Conservation (phyloP, 23 tunicate species). For the Diplosoma virens region DNA sequence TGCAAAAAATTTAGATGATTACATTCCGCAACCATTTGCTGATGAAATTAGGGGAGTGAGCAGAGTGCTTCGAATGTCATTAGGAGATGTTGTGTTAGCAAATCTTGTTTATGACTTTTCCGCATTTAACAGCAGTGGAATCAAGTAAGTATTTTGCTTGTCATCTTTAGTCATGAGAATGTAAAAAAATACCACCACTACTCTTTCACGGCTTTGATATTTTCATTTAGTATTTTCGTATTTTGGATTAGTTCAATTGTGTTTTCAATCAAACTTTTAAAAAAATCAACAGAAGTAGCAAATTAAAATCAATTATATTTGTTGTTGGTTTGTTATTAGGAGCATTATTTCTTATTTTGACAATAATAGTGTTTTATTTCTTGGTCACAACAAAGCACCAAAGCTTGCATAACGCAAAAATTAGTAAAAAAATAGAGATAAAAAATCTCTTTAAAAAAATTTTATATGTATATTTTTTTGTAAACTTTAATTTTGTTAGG, state of each 20-base stretch:
- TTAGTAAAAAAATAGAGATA: too few relatives aligned
- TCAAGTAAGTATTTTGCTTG: neutral
- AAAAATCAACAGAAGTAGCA: neutral
- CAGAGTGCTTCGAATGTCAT: slow-evolving; percentile 14
- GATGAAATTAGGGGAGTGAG: slow-evolving; percentile 85
- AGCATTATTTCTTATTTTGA: too few relatives aligned
- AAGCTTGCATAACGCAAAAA: too few relatives aligned
- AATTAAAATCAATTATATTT: neutral
- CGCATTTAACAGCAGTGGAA: slow-evolving; percentile 33
- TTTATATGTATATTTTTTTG: neutral
- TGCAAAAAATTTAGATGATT: slow-evolving; percentile 29
- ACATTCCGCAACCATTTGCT: slow-evolving; percentile 60
- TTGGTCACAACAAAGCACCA: too few relatives aligned
- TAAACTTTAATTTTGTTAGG: slow-evolving; percentile 13
- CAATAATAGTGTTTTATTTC: too few relatives aligned
- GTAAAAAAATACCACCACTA: neutral
- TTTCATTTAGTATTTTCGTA: neutral
- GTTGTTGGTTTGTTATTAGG: neutral
- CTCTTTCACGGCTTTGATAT: neutral
- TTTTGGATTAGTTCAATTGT: neutral
- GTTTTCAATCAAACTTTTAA: neutral
- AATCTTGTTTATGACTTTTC: slow-evolving; percentile 71
- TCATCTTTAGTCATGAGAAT: neutral
- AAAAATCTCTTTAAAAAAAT: too few relatives aligned
- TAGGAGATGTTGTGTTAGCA: slow-evolving; percentile 53